These are phyloP conservation scores for Salminus brasiliensis DNA, from an alignment of 2,113 vertebrate species.

Conservation along the genomic window DNA sequence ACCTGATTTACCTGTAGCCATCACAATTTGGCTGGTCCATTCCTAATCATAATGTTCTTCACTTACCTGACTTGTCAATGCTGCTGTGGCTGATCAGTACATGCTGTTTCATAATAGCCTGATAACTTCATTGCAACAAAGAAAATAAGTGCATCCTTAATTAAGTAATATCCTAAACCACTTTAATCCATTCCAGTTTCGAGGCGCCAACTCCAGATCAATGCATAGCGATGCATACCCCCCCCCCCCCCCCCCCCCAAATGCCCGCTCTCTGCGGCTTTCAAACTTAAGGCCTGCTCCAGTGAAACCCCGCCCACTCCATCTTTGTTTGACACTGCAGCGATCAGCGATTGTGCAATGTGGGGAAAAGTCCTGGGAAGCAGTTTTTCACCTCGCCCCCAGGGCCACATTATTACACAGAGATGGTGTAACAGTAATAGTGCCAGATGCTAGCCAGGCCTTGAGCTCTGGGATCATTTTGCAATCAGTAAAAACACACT, in stretches of 20 bases:
- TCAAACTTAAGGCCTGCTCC: neutral
- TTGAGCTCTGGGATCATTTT: neutral
- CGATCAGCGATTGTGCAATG: slow-evolving; percentile 39
- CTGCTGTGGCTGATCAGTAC: too few species aligned
- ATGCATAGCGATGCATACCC: neutral
- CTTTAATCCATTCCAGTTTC: neutral
- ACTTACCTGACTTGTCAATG: too few species aligned
- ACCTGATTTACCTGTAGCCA: too few species aligned
- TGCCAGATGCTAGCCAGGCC: slow-evolving; percentile 9
- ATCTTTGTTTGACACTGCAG: slow-evolving; percentile 13
- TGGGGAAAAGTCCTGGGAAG: slow-evolving; percentile 8
- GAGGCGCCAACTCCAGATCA: neutral
- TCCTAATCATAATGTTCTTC: too few species aligned
- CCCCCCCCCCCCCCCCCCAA: neutral
- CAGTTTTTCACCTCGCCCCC: slow-evolving; percentile 25
- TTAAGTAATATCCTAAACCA: too few species aligned
- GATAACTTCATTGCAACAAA: too few species aligned
- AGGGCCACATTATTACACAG: slow-evolving; percentile 31
- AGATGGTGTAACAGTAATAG: slow-evolving; percentile 41
- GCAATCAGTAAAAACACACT: neutral
- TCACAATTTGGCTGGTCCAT: too few species aligned
- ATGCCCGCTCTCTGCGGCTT: neutral
- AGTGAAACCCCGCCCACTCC: neutral
- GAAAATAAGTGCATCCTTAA: too few species aligned
- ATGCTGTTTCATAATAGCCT: too few species aligned